phyloP scores from a whole-genome alignment of 30 jellyfish, hydroid and myxozoan genomes.

The Mastigias papua region DNA sequence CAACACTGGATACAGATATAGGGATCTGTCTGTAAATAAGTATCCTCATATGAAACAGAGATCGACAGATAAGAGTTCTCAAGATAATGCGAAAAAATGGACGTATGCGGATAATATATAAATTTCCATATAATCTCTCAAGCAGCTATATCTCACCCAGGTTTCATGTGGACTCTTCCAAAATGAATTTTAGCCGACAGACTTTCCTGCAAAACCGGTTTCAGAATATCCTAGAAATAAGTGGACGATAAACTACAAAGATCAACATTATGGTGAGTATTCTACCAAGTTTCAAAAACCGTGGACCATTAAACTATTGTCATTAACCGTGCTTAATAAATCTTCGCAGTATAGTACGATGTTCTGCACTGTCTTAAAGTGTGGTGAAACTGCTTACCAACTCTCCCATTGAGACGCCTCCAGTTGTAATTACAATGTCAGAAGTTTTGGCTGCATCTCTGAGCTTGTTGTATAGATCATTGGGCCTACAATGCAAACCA shows the following conservation, averaged over 20 bases:
- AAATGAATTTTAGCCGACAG: slow-evolving; percentile 80
- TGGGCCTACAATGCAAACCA: slow-evolving; percentile 49
- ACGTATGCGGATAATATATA: background rate
- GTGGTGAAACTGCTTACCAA: slow-evolving; percentile 54
- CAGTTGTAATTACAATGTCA: slow-evolving; percentile 93
- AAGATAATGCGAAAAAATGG: background rate
- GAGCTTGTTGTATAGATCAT: slow-evolving; percentile 59
- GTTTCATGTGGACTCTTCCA: slow-evolving; percentile 96
- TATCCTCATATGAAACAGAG: too few species aligned
- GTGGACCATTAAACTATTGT: background rate
- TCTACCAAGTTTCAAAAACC: background rate
- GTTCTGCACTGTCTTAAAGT: too few species aligned
- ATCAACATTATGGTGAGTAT: background rate
- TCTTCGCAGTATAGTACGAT: background rate
- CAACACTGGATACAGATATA: background rate
- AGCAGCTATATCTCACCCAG: slow-evolving; percentile 77
- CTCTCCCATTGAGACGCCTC: slow-evolving; percentile 99
- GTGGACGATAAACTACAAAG: background rate
- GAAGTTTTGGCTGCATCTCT: slow-evolving; percentile 57
- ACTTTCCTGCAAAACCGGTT: slow-evolving; percentile 76
- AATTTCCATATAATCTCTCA: background rate
- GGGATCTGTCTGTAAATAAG: background rate
- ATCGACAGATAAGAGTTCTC: background rate
- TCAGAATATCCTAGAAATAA: slow-evolving; percentile 66
- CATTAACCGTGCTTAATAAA: background rate